Percentiles rank a stretch among this genome's conserved stretches.
phyloP scores from a whole-genome alignment of 2,888 invertebrate species.

The Drosophila acutilabella region DNA sequence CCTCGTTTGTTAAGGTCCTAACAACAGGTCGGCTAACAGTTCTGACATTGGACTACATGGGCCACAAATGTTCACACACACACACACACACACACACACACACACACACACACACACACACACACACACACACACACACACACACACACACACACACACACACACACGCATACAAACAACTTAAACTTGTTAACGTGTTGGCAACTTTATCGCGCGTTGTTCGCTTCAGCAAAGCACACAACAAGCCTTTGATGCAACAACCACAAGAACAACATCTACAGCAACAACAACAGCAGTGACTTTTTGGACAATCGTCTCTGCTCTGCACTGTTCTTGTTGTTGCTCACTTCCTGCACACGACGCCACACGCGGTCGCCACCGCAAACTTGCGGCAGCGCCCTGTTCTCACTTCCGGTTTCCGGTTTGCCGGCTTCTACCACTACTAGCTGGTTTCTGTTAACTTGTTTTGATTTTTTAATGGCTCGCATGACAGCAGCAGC shows the following conservation, averaged over 20 bases:
- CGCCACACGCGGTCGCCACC: conserved; percentile 62
- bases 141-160: conserved; percentile 30
- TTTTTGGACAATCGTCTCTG: conserved; percentile 30
- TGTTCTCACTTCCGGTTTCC: conserved; percentile 79
- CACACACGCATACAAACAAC: conserved; percentile 26
- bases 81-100: conserved; percentile 24
- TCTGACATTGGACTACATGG: conserved; percentile 66
- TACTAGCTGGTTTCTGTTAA: conserved; percentile 71
- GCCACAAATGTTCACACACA: conserved; percentile 58
- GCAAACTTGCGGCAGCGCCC: conserved; percentile 76
- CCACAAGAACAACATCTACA: conserved; percentile 34
- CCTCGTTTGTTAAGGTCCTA: conserved; percentile 59
- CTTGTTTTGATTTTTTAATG: conserved; percentile 82
- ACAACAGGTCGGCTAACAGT: conserved; percentile 49
- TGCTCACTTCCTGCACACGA: conserved; percentile 65
- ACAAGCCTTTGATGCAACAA: conserved; percentile 55
- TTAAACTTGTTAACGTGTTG: conserved; percentile 55
- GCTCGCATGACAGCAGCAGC: conserved; percentile 66
- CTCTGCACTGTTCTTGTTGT: conserved; percentile 13
- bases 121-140: conserved; percentile 28
- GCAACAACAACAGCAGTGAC: conserved; percentile 31
- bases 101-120: conserved; percentile 29
- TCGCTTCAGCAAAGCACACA: conserved; percentile 49
- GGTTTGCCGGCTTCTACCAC: conserved; percentile 49
- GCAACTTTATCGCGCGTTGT: conserved; percentile 67